Percentiles rank a stretch among this genome's conserved stretches.
These are phyloP conservation scores for Eucidaris tribuloides DNA, from an alignment of 35 echinoderm and acorn worm genomes.

Conservation along the genomic window DNA sequence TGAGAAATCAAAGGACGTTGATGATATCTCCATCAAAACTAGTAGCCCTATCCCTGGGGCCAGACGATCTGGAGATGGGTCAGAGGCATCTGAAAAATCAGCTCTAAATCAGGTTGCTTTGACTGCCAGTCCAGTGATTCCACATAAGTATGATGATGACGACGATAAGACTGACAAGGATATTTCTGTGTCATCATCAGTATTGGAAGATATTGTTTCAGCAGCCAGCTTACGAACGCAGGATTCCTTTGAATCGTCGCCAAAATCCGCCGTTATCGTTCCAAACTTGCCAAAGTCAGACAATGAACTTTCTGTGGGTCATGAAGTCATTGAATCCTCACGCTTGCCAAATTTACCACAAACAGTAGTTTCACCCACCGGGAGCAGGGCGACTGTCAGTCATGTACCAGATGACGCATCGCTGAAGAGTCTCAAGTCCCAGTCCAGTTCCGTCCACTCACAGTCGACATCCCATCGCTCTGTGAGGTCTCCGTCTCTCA, in stretches of 20 bases:
- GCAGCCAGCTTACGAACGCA: constrained; percentile 25
- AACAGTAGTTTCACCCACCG: not conserved
- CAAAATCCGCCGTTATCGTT: constrained; percentile 2
- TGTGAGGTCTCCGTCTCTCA: not conserved
- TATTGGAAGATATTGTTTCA: constrained; percentile 61
- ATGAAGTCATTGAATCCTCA: not conserved
- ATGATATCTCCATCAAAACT: not conserved
- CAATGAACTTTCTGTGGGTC: not conserved
- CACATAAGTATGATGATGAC: no score
- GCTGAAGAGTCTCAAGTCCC: not conserved
- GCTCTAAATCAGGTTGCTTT: not conserved
- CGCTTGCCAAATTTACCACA: not conserved
- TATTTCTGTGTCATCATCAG: constrained; percentile 4
- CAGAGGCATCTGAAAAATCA: not conserved
- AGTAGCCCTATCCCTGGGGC: not conserved
- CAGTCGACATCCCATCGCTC: constrained; percentile 7
- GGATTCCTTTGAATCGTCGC: not conserved
- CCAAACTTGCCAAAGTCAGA: constrained; percentile 31
- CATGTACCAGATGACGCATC: not conserved
- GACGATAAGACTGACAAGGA: not conserved
- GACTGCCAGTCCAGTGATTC: not conserved
- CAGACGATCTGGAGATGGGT: not conserved
- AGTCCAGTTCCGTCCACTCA: constrained; percentile 4
- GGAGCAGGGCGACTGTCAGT: not conserved
- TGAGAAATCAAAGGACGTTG: not conserved